phyloP scores from a whole-genome alignment of 1,140 invertebrate genomes.

The Steinernema feltiae region DNA sequence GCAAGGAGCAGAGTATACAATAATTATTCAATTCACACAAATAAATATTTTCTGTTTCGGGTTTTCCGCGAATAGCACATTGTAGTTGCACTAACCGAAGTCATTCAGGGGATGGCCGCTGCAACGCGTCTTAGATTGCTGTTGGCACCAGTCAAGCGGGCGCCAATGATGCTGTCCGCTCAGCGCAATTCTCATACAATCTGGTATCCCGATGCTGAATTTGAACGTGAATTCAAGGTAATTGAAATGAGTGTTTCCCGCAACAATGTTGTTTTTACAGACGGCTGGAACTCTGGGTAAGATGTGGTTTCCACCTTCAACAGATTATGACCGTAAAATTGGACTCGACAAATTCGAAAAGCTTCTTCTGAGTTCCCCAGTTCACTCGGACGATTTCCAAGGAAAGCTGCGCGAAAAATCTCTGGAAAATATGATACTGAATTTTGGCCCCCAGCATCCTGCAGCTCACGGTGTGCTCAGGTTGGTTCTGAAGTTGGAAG shows the following conservation, averaged over 20 bases:
- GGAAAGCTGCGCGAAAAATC: conserved; percentile 44
- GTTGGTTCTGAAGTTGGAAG: conserved; percentile 85
- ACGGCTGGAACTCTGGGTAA: conserved; percentile 33
- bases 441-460: conserved; percentile 97
- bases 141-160: conserved; percentile 6
- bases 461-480: conserved; percentile 94
- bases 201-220: conserved; percentile 56
- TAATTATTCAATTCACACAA: too few relatives aligned
- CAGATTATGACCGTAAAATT: conserved; percentile 31
- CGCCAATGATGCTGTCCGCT: conserved; percentile 12
- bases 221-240: conserved; percentile 51
- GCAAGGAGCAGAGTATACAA: not conserved
- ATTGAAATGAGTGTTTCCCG: not conserved
- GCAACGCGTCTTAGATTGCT: conserved; percentile 19
- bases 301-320: conserved; percentile 26
- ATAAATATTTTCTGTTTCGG: too few relatives aligned
- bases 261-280: conserved; percentile 34
- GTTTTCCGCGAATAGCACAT: too few relatives aligned
- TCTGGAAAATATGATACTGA: conserved; percentile 67
- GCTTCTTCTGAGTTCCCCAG: conserved; percentile 26
- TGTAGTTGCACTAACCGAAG: not conserved
- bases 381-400: conserved; percentile 32
- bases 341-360: conserved; percentile 41
- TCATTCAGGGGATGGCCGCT: conserved; percentile 18
- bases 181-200: conserved; percentile 42